Conservation (phyloP, 2,113 vertebrate genomes). For the Hydrochoerus hydrochaeris region DNA sequence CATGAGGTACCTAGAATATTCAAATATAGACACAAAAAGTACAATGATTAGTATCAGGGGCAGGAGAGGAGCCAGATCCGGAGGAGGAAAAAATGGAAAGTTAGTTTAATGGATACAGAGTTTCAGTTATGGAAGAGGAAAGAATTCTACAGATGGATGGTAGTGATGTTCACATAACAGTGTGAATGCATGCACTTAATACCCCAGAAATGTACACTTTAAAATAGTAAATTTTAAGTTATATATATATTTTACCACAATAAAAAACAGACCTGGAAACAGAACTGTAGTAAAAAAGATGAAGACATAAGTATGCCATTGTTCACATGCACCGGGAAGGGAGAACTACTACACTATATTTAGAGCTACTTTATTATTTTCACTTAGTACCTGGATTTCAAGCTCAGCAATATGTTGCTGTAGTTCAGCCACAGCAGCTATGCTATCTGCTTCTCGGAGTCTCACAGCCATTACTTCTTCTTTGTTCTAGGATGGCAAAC, state of each 20-base stretch:
- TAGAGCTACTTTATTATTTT: background rate
- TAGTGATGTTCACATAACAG: background rate
- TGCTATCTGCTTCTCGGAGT: constrained; percentile 97
- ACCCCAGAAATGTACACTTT: background rate
- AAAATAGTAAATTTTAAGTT: constrained; percentile 31
- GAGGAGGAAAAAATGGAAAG: background rate
- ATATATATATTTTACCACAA: background rate
- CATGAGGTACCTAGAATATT: background rate
- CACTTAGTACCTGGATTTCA: constrained; percentile 94
- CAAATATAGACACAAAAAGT: constrained; percentile 19
- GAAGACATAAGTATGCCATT: background rate
- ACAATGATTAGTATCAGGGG: background rate
- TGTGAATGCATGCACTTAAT: background rate
- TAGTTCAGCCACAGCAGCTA: constrained; percentile 97
- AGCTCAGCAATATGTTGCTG: constrained; percentile 98
- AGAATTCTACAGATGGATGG: background rate
- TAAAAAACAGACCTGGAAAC: background rate
- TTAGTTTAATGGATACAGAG: constrained; percentile 1
- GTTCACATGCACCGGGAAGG: background rate
- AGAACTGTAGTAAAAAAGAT: background rate
- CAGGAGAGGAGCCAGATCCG: background rate
- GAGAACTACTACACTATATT: background rate
- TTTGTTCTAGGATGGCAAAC: constrained; percentile 90
- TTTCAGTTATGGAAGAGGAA: constrained; percentile 36
- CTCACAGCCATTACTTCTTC: constrained; percentile 99